Percentiles rank a stretch among this genome's conserved stretches.
Conservation (phyloP, 2,113 vertebrate genomes). For the Eubucco bourcierii region DNA sequence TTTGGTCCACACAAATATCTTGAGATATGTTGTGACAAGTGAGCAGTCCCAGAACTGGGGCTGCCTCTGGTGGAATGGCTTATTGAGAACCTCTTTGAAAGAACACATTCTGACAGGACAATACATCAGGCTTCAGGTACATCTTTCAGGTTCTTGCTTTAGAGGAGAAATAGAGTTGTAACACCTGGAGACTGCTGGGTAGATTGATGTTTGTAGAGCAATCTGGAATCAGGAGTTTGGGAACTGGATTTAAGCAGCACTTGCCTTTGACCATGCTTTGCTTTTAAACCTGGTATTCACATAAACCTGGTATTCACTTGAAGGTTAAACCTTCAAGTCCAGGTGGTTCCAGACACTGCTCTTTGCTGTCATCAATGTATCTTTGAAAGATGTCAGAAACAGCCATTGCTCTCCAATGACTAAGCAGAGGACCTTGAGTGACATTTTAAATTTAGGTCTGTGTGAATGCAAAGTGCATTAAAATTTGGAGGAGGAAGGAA, state of each 20-base stretch:
- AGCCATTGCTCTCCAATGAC: background rate
- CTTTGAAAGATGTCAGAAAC: background rate
- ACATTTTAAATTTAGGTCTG: background rate
- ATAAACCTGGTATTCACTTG: too few relatives aligned
- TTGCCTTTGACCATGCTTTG: background rate
- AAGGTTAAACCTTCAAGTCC: background rate
- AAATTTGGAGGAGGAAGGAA: background rate
- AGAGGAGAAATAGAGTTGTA: background rate
- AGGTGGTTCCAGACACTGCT: background rate
- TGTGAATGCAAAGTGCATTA: background rate
- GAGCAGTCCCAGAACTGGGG: background rate
- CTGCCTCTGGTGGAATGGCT: background rate
- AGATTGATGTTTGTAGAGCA: background rate
- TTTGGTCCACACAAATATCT: background rate
- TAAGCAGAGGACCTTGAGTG: background rate
- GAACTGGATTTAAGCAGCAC: background rate
- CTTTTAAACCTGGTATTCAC: background rate
- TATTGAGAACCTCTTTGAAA: background rate
- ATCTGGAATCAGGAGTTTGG: background rate
- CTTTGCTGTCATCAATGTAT: background rate
- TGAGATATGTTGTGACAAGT: fast-evolving
- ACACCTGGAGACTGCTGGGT: background rate
- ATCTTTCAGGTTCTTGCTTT: background rate
- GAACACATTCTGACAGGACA: background rate
- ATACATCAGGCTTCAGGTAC: background rate